Percentiles rank a stretch among this genome's conserved stretches.
phyloP scores from a whole-genome alignment of 2,797 vertebrate species.

The Pitangus sulphuratus region DNA sequence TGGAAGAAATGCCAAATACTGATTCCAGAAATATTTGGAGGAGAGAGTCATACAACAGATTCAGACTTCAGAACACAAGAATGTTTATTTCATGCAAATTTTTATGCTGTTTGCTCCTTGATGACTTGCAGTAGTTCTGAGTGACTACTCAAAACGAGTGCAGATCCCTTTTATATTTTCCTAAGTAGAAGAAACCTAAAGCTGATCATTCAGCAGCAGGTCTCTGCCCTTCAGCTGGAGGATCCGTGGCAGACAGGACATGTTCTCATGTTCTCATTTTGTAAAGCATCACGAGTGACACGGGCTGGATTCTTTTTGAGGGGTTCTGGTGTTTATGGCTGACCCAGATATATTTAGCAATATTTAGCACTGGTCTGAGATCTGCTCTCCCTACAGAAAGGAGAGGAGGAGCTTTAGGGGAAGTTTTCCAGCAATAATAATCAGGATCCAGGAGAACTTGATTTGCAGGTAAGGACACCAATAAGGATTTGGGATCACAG shows the following conservation, averaged over 20 bases:
- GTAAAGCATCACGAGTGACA: neutral
- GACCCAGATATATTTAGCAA: neutral
- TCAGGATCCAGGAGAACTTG: neutral
- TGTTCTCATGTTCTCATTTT: neutral
- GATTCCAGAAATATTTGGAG: constrained; percentile 34
- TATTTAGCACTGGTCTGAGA: neutral
- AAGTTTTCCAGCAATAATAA: neutral
- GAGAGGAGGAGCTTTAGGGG: neutral
- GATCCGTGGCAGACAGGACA: neutral
- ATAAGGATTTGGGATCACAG: neutral
- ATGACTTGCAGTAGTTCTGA: neutral
- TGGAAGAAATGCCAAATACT: neutral
- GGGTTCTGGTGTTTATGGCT: neutral
- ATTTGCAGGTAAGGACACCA: neutral
- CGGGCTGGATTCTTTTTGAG: neutral
- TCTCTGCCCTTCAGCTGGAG: neutral
- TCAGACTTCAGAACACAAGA: neutral
- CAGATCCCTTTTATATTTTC: neutral
- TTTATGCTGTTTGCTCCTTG: neutral
- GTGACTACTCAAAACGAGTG: neutral
- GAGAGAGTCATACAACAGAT: neutral
- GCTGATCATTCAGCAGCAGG: neutral
- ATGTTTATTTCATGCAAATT: constrained; percentile 23
- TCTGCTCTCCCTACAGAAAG: neutral
- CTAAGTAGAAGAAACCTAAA: neutral